These are phyloP conservation scores for Amblyjoppa fuscipennis DNA, from an alignment of 2,888 invertebrate genomes.

Conservation along the genomic window DNA sequence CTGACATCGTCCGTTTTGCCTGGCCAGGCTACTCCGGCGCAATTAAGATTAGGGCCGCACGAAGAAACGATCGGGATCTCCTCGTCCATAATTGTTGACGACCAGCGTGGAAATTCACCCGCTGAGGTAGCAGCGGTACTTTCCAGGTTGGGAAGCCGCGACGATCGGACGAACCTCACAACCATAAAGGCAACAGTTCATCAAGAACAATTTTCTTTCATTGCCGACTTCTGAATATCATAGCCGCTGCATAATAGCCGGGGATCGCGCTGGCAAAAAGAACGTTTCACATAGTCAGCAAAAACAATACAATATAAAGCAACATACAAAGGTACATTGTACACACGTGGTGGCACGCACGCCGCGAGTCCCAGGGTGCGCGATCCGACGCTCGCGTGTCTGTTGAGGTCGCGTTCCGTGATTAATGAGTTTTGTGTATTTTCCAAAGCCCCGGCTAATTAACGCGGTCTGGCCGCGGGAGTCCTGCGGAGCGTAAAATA, in stretches of 20 bases:
- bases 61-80: neutral
- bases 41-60: neutral
- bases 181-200: neutral
- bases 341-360: slow-evolving; percentile 2
- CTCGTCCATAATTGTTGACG: neutral
- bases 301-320: slow-evolving; percentile 5
- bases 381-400: slow-evolving; percentile 46
- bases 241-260: neutral
- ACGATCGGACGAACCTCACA: neutral
- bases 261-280: slow-evolving; percentile 3
- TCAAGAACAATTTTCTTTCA: neutral
- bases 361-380: slow-evolving; percentile 29
- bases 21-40: no score
- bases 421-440: slow-evolving; percentile 67
- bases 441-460: slow-evolving; percentile 67
- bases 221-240: neutral
- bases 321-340: slow-evolving; percentile 25
- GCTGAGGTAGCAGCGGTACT: neutral
- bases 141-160: neutral
- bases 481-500: slow-evolving; percentile 63
- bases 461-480: slow-evolving; percentile 55
- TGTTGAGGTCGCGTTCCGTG: slow-evolving; percentile 51
- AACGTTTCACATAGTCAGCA: slow-evolving; percentile 32
- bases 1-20: no score
- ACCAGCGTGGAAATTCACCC: neutral